Base-by-base conservation (phyloP, 2,797 vertebrate species). In the Eremophila alpestris region DNA sequence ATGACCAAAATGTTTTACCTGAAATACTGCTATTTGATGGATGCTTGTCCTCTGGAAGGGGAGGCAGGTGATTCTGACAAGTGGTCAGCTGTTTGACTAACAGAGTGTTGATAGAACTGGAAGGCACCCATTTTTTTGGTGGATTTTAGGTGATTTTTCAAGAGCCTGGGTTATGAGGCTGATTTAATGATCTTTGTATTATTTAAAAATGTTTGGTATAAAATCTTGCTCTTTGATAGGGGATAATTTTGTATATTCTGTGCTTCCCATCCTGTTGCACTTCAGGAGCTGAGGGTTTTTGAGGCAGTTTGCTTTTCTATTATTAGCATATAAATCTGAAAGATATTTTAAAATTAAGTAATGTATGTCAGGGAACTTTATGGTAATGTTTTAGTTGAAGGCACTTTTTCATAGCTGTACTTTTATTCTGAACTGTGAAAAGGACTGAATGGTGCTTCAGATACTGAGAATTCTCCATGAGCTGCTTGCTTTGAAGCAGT, bases 1-100 rank as follows among this genome's bases (percentile, higher is more conserved):
- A 4, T 0, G 0, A 16, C 14, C 29, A 11, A 45, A 41, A 34
- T 15, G 11, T 15, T 45, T 71, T 29, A 30, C 22, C 16, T 1
- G 4, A 73, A 59, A 27, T n/a, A 15, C 1, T 69, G 40, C 17
- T 58, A 0, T 41, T 24, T 74, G 63, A 5, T 79, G 58, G 54
- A 2, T 64, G n/a, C 16, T 71, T 71, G 56, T 17, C 21, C 32
- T 65, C 17, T 52, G 38, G 52, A 43, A 90, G n/a, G n/a, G n/a
- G 80, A 52, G 30, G 7, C 14, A 11, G 46, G 7, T 67, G 20
- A 13, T 74, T 32, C 29, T 43, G 36, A 38, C 41, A 27, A 23
- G 55, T 15, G 27, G 16, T 82, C 43, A 36, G 10, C 45, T 26
- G 36, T 70, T 51, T 2, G 27, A 10, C 19, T 24, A 16, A 32